Evolutionary conservation across 2,797 vertebrate species (phyloP), one percentile per base, ranked within the genome.

Genomic region (Falco naumanni): DNA sequence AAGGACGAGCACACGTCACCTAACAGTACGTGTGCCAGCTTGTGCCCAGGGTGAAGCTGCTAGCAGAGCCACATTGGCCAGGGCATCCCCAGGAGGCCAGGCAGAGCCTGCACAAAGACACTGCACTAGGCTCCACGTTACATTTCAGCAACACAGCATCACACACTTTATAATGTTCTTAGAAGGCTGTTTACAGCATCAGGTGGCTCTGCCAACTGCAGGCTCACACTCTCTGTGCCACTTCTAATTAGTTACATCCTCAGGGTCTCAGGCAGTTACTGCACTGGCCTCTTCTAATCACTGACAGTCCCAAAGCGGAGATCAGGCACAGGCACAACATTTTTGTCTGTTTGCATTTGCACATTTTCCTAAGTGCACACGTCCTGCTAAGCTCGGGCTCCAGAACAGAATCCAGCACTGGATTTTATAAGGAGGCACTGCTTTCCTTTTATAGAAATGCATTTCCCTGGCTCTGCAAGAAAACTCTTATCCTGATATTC

Each of bases 401-500:
- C 78, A 88, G 96, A 96, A 94, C 78, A 87, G 93, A 96, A 97
- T 93, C 92, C 94, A 92, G 94, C 89, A 65, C 81, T 90, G 81
- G 83, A 91, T 95, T 89, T 93, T 89, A 76, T 76, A 82, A 95
- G 78, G 56, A 96, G 76, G 65, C 76, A 84, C 87, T 90, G 88
- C 95, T 97, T 94, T 97, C 97, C 97, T 92, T 98, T 98, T 98
- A 98, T 98, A 98, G 98, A 95, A 91, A 93, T 92, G 91, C 96
- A 95, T 93, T 84, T 95, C 90, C 93, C 69, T 88, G 94, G 96
- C 96, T 97, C 92, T 72, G 63, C 97, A 92, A 96, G 92, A 93
- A 88, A 94, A 12, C 66, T 92, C 92, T 94, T 94, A 91, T 95
- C 96, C 83, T 76, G 84, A 83, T 91, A 97, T 98, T 98, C 98